These are phyloP conservation scores for Rattus norvegicus DNA, from an alignment of 2,113 vertebrate species.

Conservation along the genomic window GRCr8 NC_086025.1:21345501-21346000, in stretches of 20 bases:
- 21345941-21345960: background rate
- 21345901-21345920: conserved; percentile 55
- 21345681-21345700: conserved; percentile 17
- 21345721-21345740: background rate
- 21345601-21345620: background rate
- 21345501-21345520: background rate
- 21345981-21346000: no score
- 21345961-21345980: background rate
- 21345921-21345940: conserved; percentile 36
- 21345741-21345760: background rate
- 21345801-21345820: conserved; percentile 27
- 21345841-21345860: conserved; percentile 49
- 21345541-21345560: background rate
- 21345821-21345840: conserved; percentile 64
- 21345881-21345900: conserved; percentile 55
- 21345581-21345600: background rate
- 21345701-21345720: conserved; percentile 36
- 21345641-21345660: background rate
- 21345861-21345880: conserved; percentile 71
- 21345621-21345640: background rate
- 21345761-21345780: background rate
- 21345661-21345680: background rate
- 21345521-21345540: background rate
- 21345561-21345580: background rate
- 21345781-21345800: background rate